phyloP scores from a whole-genome alignment of 2,888 invertebrate genomes.

The Lacanobia wlatinum region DNA sequence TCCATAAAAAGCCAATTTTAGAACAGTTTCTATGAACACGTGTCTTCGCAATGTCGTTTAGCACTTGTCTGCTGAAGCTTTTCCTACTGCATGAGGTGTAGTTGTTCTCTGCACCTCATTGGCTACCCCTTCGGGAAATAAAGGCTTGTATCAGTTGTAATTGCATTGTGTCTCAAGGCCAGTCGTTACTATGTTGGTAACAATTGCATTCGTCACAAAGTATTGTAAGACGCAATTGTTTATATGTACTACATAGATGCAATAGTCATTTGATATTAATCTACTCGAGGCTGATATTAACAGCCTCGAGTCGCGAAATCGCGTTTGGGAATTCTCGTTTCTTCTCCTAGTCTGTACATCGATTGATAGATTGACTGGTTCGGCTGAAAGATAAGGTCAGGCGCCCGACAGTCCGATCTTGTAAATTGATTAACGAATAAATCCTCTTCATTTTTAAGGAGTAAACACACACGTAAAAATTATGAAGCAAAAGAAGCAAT shows the following conservation, averaged over 20 bases:
- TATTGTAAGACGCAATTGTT: slow-evolving; percentile 18
- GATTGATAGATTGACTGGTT: neutral
- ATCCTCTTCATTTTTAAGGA: neutral
- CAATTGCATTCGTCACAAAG: slow-evolving; percentile 35
- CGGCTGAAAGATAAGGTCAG: neutral
- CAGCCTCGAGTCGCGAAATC: no score
- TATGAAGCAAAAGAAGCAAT: neutral
- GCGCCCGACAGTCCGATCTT: neutral
- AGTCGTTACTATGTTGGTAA: slow-evolving; percentile 6
- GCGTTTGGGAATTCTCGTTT: neutral
- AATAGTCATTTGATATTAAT: slow-evolving; percentile 28
- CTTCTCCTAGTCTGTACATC: neutral
- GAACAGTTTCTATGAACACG: no score
- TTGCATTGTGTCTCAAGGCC: slow-evolving; percentile 11
- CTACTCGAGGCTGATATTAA: neutral
- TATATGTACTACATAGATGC: neutral
- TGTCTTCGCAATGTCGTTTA: neutral
- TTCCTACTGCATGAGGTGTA: neutral
- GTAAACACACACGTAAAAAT: no score
- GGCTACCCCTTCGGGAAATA: neutral
- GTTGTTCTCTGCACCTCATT: neutral
- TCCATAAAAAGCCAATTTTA: neutral
- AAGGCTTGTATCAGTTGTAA: neutral
- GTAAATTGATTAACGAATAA: slow-evolving; percentile 2
- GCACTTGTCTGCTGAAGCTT: neutral